Conservation (phyloP, 2,797 vertebrate species). For the Chrysocyon brachyurus region DNA sequence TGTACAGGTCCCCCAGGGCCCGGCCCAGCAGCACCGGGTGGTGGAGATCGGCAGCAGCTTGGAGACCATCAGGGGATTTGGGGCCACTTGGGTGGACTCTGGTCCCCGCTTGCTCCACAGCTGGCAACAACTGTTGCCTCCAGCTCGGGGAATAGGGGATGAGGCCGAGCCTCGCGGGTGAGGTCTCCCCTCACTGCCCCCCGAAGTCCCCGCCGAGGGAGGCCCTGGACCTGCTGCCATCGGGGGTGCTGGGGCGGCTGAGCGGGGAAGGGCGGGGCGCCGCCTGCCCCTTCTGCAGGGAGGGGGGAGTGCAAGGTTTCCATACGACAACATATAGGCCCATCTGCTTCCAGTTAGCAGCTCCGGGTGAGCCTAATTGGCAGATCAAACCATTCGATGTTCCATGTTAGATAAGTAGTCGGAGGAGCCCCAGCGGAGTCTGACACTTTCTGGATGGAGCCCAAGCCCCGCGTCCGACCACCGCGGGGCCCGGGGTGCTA, state of each 20-base stretch:
- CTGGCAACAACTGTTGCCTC: neutral
- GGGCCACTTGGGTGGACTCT: accelerated
- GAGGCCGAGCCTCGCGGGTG: accelerated
- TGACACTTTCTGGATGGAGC: constrained; percentile 76
- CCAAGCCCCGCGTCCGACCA: constrained; percentile 75
- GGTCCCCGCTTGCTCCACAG: accelerated
- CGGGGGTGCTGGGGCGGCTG: neutral
- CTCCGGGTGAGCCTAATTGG: constrained; percentile 81
- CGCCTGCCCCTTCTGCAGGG: neutral
- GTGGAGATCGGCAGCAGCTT: neutral
- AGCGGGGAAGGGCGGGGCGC: neutral
- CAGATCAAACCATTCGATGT: constrained; percentile 81
- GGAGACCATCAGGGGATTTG: accelerated
- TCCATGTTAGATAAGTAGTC: constrained; percentile 74
- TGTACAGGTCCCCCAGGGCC: accelerated
- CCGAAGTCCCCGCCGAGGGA: neutral
- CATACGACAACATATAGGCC: neutral
- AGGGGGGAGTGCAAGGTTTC: neutral
- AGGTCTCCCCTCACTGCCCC: neutral
- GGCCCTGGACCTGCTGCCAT: accelerated
- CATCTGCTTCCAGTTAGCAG: constrained; percentile 87
- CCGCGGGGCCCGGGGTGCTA: constrained; percentile 80
- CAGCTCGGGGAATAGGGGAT: accelerated
- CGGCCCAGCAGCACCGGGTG: accelerated
- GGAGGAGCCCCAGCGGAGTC: neutral